Conservation (phyloP, 2,888 invertebrate species). For the Synergus laeviventris region DNA sequence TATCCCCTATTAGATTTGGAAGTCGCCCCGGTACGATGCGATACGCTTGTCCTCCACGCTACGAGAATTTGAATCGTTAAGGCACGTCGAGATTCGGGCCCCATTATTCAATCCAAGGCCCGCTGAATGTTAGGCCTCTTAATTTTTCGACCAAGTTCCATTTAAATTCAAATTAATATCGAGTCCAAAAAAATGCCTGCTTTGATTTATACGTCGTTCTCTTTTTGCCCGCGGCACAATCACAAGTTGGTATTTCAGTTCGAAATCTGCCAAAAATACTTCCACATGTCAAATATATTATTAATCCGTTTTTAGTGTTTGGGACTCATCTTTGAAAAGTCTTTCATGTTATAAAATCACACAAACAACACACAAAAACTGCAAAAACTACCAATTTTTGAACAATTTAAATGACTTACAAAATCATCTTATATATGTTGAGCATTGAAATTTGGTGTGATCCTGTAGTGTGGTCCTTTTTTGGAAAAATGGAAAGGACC, state of each 20-base stretch:
- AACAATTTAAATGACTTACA: no score
- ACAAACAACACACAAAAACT: no score
- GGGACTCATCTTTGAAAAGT: no score
- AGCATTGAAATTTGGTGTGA: no score
- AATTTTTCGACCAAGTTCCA: slow-evolving; percentile 62
- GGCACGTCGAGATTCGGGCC: slow-evolving; percentile 45
- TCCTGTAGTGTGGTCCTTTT: no score
- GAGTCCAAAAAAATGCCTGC: slow-evolving; percentile 47
- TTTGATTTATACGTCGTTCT: slow-evolving; percentile 57
- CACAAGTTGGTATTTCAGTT: slow-evolving; percentile 43
- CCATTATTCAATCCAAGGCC: slow-evolving; percentile 57
- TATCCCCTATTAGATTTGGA: slow-evolving; percentile 52
- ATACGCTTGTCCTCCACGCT: slow-evolving; percentile 30
- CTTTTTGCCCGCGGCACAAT: slow-evolving; percentile 43
- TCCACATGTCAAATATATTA: neutral
- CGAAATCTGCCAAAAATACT: neutral
- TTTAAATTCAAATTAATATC: slow-evolving; percentile 63
- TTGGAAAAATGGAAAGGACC: no score
- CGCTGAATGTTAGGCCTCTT: slow-evolving; percentile 55
- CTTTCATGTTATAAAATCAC: no score
- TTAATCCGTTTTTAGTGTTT: neutral
- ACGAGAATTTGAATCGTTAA: slow-evolving; percentile 35
- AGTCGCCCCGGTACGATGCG: slow-evolving; percentile 31
- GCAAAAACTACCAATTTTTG: no score
- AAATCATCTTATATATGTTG: no score